A percentile compares a stretch with the other conserved stretches of the same genome.
Conservation (phyloP, 2,888 invertebrate species). For the Lasioglossum oenotherae region DNA sequence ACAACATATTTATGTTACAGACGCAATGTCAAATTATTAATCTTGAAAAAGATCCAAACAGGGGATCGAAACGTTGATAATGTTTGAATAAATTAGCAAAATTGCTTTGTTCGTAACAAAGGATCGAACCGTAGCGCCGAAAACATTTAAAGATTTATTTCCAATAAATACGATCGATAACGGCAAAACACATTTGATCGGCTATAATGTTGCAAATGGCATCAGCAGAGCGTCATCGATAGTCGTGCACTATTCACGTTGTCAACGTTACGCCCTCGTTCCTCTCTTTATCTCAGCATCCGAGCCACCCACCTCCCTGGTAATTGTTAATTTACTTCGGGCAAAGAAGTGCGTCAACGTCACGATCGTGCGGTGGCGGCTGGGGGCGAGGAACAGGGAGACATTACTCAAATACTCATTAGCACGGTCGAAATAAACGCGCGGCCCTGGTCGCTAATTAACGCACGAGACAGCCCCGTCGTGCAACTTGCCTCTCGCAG, state of each 20-base stretch:
- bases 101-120: too few species aligned
- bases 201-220: background rate
- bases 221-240: constrained; percentile 21
- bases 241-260: background rate
- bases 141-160: too few species aligned
- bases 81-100: too few species aligned
- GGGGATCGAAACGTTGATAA: too few species aligned
- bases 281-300: constrained; percentile 33
- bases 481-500: constrained; percentile 56
- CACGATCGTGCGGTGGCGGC: constrained; percentile 45
- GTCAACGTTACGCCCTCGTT: constrained; percentile 2
- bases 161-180: too few species aligned
- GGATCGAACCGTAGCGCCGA: too few species aligned
- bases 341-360: constrained; percentile 70
- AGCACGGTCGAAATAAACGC: constrained; percentile 80
- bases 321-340: constrained; percentile 77
- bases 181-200: too few species aligned
- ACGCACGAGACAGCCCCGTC: constrained; percentile 72
- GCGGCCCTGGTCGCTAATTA: constrained; percentile 79
- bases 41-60: too few species aligned
- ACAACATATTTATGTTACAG: too few species aligned
- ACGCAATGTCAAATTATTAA: too few species aligned
- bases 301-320: constrained; percentile 49
- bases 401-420: constrained; percentile 83
- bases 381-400: constrained; percentile 67